Base-by-base conservation (phyloP, 2,888 invertebrate species). In the Psylliodes chrysocephalus region DNA sequence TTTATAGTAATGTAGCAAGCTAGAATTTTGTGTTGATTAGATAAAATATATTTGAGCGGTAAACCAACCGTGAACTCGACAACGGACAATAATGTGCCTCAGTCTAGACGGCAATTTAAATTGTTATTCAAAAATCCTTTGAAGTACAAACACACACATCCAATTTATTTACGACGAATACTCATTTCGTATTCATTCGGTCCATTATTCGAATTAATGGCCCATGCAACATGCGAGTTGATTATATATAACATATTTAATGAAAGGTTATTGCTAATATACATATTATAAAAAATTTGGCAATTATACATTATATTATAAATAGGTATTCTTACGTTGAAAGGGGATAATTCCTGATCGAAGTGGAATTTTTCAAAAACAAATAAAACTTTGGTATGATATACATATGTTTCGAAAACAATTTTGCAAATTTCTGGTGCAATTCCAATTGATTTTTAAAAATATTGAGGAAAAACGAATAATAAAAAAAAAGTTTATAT, bases 101-200 rank as follows among this genome's bases (percentile, higher is more conserved):
- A 52, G 56, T 63, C 63, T 63, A 63, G 63, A 63, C 63, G 30
- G 42, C 30, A 63, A 63, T 63, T 63, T 63, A 56, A 63, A 63
- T 56, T 56, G 51, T 62, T 62, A 55, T 63, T 56, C 56, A 51
- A 51, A 56, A 54, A 63, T 60, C 55, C 55, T 64, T 60, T 52
- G 55, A 64, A 46, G 52, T 60, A 60, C 55, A 51, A 44, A 64
- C 64, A 60, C 60, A 54, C 28, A 52, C n/a, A n/a, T n/a, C 52
- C 55, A 60, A 51, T 64, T 64, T 60, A 60, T 60, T 64, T 64
- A 60, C 51, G 46, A 53, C 38, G 22, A 40, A 47, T 25, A 25
- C 46, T 47, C 54, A 54, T 63, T 63, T 47, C 49, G 25, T 49
- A 63, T 59, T 59, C 64, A 60, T 64, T 30, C 54, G 42, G 17